Evolutionary conservation across 2,113 vertebrate genomes (phyloP).

Genomic region (Cebidichthys violaceus): DNA sequence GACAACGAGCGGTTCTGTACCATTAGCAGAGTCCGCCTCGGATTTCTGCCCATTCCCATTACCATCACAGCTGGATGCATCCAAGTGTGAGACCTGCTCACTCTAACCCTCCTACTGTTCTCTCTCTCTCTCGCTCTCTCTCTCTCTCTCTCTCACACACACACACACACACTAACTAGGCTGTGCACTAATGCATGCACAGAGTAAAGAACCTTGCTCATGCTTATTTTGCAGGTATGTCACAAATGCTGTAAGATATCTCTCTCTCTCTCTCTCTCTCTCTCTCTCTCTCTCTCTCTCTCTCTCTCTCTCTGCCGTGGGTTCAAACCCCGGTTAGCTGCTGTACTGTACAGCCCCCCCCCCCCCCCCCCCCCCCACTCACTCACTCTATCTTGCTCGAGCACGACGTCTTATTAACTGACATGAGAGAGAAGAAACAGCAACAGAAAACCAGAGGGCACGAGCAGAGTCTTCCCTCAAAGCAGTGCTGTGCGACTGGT

Average conservation of each 20-base stretch:
- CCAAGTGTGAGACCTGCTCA: slow-evolving; percentile 52
- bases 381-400: slow-evolving; percentile 38
- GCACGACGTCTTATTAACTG: slow-evolving; percentile 23
- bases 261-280: too few relatives aligned
- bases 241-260: neutral
- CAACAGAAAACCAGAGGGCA: slow-evolving; percentile 17
- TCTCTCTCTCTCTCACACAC: too few relatives aligned
- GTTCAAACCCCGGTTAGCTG: slow-evolving; percentile 68
- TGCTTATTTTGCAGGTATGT: neutral
- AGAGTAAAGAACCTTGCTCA: slow-evolving; percentile 1
- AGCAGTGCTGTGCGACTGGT: slow-evolving; percentile 24
- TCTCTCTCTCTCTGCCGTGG: slow-evolving; percentile 8
- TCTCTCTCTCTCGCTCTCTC: too few relatives aligned
- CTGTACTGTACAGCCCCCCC: slow-evolving; percentile 15
- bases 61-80: slow-evolving; percentile 79
- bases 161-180: slow-evolving; percentile 2
- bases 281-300: neutral
- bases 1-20: slow-evolving; percentile 18
- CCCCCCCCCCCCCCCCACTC: too few relatives aligned
- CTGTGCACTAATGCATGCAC: neutral
- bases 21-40: slow-evolving; percentile 84
- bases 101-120: slow-evolving; percentile 11
- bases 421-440: slow-evolving; percentile 20
- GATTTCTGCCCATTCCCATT: slow-evolving; percentile 88
- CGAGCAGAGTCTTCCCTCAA: neutral